phyloP scores from a whole-genome alignment of 2,113 vertebrate species.

The Notiomystis cincta region DNA sequence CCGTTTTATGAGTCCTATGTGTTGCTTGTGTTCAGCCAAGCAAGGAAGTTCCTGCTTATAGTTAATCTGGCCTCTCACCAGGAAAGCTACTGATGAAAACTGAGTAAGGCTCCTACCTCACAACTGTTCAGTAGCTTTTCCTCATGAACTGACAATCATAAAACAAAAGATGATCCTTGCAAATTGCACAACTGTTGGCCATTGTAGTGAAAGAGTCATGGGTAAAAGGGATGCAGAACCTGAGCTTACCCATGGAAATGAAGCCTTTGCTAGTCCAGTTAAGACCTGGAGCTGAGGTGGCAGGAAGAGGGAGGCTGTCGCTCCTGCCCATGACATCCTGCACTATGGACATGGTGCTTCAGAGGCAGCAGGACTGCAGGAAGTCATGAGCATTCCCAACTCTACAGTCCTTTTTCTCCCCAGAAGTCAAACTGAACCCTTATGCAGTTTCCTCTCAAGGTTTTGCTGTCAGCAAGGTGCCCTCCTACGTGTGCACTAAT shows the following conservation, averaged over 20 bases:
- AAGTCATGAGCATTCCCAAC: background rate
- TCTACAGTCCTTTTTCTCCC: background rate
- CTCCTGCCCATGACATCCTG: background rate
- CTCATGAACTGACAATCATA: background rate
- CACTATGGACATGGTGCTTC: fast-evolving
- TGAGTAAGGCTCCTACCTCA: background rate
- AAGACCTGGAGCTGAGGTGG: background rate
- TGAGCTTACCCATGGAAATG: background rate
- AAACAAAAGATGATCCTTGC: background rate
- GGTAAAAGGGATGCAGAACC: background rate
- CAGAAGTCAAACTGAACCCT: background rate
- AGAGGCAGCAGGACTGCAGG: background rate
- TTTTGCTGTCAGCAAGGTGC: background rate
- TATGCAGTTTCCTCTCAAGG: background rate
- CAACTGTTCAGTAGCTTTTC: background rate
- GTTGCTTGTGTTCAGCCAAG: background rate
- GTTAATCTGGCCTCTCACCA: background rate
- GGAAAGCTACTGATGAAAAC: background rate
- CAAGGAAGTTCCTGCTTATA: background rate
- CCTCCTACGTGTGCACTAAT: background rate
- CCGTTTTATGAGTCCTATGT: background rate
- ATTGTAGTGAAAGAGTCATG: background rate
- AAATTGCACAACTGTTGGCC: background rate
- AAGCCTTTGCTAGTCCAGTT: background rate
- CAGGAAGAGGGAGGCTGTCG: background rate